Evolutionary conservation across 1,140 invertebrate species (phyloP).

Genomic region (Drosophila insularis): DNA sequence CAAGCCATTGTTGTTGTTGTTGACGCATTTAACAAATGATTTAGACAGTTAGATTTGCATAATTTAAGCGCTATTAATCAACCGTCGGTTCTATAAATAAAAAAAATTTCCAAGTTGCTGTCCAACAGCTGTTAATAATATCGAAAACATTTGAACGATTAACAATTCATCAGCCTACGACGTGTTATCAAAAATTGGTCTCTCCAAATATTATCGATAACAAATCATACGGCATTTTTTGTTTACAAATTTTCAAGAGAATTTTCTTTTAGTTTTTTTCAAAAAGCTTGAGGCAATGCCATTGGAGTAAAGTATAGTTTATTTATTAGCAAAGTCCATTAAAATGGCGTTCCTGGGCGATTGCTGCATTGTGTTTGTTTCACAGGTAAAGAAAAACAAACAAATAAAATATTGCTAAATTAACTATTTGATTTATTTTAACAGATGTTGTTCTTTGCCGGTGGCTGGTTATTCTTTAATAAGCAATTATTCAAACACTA

Average conservation of each 20-base stretch:
- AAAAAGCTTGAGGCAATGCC: slow-evolving; percentile 45
- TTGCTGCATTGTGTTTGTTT: slow-evolving; percentile 87
- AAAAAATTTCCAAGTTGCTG: slow-evolving; percentile 19
- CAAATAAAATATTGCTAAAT: slow-evolving; percentile 20
- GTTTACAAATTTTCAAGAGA: slow-evolving; percentile 49
- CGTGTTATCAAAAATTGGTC: no score
- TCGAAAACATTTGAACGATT: slow-evolving; percentile 16
- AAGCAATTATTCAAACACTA: slow-evolving; percentile 99
- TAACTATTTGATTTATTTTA: background rate
- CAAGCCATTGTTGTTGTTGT: slow-evolving; percentile 84
- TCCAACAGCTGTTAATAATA: slow-evolving; percentile 25
- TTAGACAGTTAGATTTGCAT: slow-evolving; percentile 33
- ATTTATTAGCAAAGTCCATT: slow-evolving; percentile 22
- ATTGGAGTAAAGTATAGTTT: slow-evolving; percentile 37
- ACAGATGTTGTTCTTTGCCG: slow-evolving; percentile 96
- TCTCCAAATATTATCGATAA: slow-evolving; percentile 22
- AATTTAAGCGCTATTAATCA: slow-evolving; percentile 8
- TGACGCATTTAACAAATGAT: slow-evolving; percentile 23
- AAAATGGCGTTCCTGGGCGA: slow-evolving; percentile 88
- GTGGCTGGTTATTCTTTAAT: slow-evolving; percentile 99
- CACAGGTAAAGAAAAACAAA: slow-evolving; percentile 84
- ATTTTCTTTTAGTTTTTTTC: slow-evolving; percentile 3
- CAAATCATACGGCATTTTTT: slow-evolving; percentile 43
- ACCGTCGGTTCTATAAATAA: slow-evolving; percentile 27
- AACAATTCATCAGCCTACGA: no score